Conservation (phyloP, 1,140 invertebrate species). For the Onthophagus taurus region DNA sequence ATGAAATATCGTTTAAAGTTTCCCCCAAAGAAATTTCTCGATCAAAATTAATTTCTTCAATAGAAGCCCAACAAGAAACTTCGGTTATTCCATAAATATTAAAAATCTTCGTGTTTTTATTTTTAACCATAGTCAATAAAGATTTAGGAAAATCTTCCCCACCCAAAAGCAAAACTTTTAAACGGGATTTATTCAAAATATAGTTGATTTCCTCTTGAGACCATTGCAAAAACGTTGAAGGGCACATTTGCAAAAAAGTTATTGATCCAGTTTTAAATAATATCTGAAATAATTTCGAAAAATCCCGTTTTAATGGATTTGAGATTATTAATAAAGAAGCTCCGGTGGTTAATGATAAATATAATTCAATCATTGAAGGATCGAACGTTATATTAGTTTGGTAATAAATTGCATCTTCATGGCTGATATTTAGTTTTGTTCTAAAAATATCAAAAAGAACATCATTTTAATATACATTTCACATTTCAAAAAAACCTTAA, state of each 20-base stretch:
- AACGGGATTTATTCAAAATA: conserved; percentile 46
- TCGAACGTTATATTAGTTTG: conserved; percentile 73
- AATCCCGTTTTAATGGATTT: conserved; percentile 40
- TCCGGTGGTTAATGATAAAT: conserved; percentile 52
- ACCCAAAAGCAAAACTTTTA: conserved; percentile 51
- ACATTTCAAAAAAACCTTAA: conserved; percentile 35
- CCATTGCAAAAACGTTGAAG: conserved; percentile 58
- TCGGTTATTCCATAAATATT: conserved; percentile 79
- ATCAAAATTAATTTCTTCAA: conserved; percentile 43
- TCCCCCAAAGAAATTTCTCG: conserved; percentile 46
- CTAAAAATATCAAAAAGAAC: conserved; percentile 26
- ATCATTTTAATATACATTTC: conserved; percentile 5
- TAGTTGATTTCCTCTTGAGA: conserved; percentile 42
- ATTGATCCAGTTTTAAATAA: conserved; percentile 26
- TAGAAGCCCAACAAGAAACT: conserved; percentile 73
- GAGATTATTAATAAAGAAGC: conserved; percentile 56
- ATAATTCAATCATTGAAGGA: conserved; percentile 68
- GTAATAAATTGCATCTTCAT: conserved; percentile 56
- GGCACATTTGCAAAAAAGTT: conserved; percentile 68
- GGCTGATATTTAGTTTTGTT: conserved; percentile 42
- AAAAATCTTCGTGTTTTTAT: conserved; percentile 42
- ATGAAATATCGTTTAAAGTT: conserved; percentile 50
- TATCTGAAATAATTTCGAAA: conserved; percentile 40
- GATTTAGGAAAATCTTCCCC: conserved; percentile 49
- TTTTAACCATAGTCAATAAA: conserved; percentile 40